These are phyloP conservation scores for Sweltsa coloradensis DNA, from an alignment of 1,140 invertebrate species.

Conservation along the genomic window DNA sequence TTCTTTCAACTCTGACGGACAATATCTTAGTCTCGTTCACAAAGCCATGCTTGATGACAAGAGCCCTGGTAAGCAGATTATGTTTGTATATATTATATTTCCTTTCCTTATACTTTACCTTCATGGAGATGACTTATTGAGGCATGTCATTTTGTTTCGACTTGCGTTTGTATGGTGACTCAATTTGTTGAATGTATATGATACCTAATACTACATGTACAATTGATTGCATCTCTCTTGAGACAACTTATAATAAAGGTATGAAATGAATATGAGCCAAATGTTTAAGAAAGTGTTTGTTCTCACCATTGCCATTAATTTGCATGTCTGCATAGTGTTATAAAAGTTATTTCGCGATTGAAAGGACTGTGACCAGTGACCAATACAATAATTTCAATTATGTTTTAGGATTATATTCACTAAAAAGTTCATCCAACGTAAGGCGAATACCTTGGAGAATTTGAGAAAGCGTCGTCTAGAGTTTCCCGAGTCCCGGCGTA, in stretches of 20 bases:
- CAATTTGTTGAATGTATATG: too few relatives aligned
- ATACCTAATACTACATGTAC: too few relatives aligned
- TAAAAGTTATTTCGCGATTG: too few relatives aligned
- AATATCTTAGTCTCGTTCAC: constrained; percentile 2
- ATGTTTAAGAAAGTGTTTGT: too few relatives aligned
- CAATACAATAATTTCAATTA: background rate
- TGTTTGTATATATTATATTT: background rate
- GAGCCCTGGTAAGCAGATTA: background rate
- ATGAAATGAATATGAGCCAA: too few relatives aligned
- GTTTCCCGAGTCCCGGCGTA: background rate
- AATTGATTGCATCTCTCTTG: background rate
- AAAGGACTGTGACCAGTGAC: too few relatives aligned
- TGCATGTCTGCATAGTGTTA: too few relatives aligned
- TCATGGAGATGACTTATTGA: too few relatives aligned
- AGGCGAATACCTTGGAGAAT: background rate
- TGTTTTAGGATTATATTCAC: background rate
- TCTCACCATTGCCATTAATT: too few relatives aligned
- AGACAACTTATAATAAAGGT: background rate
- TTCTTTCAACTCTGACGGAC: constrained; percentile 4
- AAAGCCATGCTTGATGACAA: background rate
- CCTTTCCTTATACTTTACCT: too few relatives aligned
- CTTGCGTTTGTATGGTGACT: too few relatives aligned
- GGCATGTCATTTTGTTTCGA: too few relatives aligned
- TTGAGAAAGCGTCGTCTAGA: background rate
- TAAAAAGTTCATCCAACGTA: background rate